Base-by-base conservation (phyloP, 2,888 invertebrate species). In the Drosophila longiperda region DNA sequence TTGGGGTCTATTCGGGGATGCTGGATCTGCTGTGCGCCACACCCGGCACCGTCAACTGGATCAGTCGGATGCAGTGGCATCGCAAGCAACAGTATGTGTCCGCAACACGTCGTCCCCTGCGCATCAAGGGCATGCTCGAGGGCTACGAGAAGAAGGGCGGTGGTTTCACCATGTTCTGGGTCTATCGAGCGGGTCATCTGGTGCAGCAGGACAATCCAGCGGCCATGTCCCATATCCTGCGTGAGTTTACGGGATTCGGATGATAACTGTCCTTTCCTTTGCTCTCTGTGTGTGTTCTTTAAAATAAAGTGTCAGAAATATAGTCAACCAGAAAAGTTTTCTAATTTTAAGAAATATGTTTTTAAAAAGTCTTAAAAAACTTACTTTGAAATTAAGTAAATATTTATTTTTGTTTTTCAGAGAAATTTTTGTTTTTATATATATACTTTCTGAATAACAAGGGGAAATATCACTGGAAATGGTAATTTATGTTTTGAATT, bases 21-120 rank as follows among this genome's bases (percentile, higher is more conserved):
- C 93, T 98, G 76, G 98, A 98, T 92, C 94, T 98, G 23, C 97
- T 98, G 85, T 97, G 97, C 73, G 95, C 96, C 86, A 97, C 97
- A 17, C 95, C 96, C 74, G 97, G 97, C 95, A 94, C 93, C 68
- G 94, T 96, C 40, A 93, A 94, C 49, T 98, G 97, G 97, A 95
- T 97, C 1, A 95, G 96, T 72, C 94, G 94, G 3, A 93, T 98
- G 67, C 93, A 94, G n/a, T 97, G 96, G 96, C 90, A 92, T 6
- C 94, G 94, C 20, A 94, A 95, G 48, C 91, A 93, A 1, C 91
- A 92, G 1, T 98, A 96, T 94, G 92, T 92, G 34, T 91, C 91
- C 1, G 93, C 96, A 0, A 75, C 90, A 0, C 94, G 96, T 52
- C 75, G 78, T 0, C 94, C 95, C 0, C 93, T 97, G 26, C 94